Percentiles rank a stretch among this genome's conserved stretches.
phyloP scores from a whole-genome alignment of 1,140 invertebrate genomes.

The Drosophila punjabiensis region DNA sequence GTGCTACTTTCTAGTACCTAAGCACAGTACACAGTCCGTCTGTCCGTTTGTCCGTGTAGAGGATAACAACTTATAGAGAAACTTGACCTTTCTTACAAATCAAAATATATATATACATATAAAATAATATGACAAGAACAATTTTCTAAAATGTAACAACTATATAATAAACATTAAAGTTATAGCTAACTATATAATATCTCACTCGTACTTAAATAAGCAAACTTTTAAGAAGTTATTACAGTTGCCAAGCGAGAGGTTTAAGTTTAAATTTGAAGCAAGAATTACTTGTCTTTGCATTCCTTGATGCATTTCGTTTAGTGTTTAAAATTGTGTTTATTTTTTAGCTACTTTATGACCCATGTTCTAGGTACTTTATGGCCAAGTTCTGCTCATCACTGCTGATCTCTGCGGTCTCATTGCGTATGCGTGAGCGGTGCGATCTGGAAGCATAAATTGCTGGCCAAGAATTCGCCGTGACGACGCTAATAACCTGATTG shows the following conservation, averaged over 20 bases:
- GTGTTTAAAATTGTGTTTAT: not conserved
- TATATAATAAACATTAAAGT: too few relatives aligned
- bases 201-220: not conserved
- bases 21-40: too few relatives aligned
- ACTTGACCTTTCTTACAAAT: not conserved
- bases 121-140: too few relatives aligned
- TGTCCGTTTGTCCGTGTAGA: too few relatives aligned
- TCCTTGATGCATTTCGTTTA: not conserved
- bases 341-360: not conserved
- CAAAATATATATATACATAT: not conserved
- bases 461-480: slow-evolving; percentile 61
- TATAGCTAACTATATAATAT: not conserved
- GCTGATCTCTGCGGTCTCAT: slow-evolving; percentile 45
- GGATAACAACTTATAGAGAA: too few relatives aligned
- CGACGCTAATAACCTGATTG: slow-evolving; percentile 70
- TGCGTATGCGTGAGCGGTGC: slow-evolving; percentile 66
- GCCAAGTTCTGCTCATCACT: slow-evolving; percentile 2
- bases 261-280: not conserved
- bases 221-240: not conserved
- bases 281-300: not conserved
- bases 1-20: too few relatives aligned
- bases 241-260: not conserved
- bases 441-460: slow-evolving; percentile 66
- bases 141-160: too few relatives aligned
- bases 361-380: not conserved